Evolutionary conservation across 37 sponge, comb jelly and placozoan species (phyloP).

Genomic region (Ianthella basta): DNA sequence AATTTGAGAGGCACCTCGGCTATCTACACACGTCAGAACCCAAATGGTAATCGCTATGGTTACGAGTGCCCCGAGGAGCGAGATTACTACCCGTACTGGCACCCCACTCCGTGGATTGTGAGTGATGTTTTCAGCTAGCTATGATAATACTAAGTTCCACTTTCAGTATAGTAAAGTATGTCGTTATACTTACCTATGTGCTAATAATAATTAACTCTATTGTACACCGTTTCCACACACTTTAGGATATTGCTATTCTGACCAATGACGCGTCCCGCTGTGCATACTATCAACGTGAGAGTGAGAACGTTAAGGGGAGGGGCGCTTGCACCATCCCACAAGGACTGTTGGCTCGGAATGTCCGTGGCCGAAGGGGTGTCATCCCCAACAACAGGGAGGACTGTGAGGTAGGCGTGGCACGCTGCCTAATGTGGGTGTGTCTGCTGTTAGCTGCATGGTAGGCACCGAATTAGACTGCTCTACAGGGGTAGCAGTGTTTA

Average conservation of each 20-base stretch:
- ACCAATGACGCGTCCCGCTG: slow-evolving; percentile 86
- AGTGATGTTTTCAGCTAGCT: slow-evolving; percentile 28
- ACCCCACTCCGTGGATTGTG: slow-evolving; percentile 97
- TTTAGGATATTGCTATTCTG: slow-evolving; percentile 92
- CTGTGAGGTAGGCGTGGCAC: slow-evolving; percentile 64
- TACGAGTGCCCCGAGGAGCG: slow-evolving; percentile 99
- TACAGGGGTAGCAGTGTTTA: too few relatives aligned
- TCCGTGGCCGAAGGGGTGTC: not conserved
- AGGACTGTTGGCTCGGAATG: slow-evolving; percentile 49
- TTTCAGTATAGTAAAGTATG: not conserved
- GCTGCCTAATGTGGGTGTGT: not conserved
- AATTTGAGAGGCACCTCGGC: slow-evolving; percentile 77
- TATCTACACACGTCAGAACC: slow-evolving; percentile 95
- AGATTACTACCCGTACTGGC: slow-evolving; percentile 99
- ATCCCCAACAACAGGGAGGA: slow-evolving; percentile 88
- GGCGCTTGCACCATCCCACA: slow-evolving; percentile 76
- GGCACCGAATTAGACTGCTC: too few relatives aligned
- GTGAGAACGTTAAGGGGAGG: slow-evolving; percentile 89
- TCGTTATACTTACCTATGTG: not conserved
- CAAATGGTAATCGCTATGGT: slow-evolving; percentile 85
- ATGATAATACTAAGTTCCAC: not conserved
- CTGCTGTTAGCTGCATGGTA: not conserved
- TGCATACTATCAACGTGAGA: slow-evolving; percentile 77
- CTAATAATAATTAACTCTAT: not conserved
- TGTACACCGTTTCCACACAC: too few relatives aligned